Conservation (phyloP, 2,113 vertebrate genomes). For the Zosterops pallidus region DNA sequence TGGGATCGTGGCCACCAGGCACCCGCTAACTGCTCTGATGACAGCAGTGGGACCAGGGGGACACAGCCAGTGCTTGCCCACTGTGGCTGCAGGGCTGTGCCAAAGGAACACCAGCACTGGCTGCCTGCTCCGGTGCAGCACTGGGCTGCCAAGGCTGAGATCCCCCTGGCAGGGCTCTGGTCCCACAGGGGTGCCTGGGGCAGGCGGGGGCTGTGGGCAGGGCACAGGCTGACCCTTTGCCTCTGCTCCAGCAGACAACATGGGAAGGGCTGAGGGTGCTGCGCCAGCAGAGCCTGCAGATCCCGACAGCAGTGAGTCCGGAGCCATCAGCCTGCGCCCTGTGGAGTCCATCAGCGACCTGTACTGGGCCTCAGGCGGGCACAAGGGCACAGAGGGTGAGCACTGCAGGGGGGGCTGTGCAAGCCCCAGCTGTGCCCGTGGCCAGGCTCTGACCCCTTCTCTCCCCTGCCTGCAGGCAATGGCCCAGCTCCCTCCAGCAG, state of each 20-base stretch:
- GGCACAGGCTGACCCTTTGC: neutral
- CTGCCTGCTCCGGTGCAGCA: neutral
- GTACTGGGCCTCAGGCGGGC: constrained; percentile 71
- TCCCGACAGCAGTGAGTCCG: neutral
- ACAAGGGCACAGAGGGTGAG: constrained; percentile 60
- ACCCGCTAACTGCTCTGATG: neutral
- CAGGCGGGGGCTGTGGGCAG: neutral
- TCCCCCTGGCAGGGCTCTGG: accelerated
- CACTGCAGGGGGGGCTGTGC: accelerated
- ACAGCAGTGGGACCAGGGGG: neutral
- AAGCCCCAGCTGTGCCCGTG: accelerated
- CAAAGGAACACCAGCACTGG: neutral
- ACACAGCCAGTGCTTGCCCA: neutral
- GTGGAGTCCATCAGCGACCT: constrained; percentile 95
- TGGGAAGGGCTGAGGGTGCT: neutral
- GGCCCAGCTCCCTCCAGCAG: neutral
- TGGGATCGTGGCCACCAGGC: neutral
- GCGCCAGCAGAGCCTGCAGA: neutral
- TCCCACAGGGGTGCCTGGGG: neutral
- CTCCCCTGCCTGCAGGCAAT: neutral
- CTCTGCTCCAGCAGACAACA: constrained; percentile 1
- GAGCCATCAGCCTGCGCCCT: constrained; percentile 83
- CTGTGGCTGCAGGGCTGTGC: neutral
- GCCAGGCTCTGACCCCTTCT: neutral
- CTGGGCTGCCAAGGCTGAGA: accelerated